A percentile compares a stretch with the other conserved stretches of the same genome.
These are phyloP conservation scores for Telmatochromis sp. DNA, from an alignment of 2,113 vertebrate genomes.

Conservation along the genomic window DNA sequence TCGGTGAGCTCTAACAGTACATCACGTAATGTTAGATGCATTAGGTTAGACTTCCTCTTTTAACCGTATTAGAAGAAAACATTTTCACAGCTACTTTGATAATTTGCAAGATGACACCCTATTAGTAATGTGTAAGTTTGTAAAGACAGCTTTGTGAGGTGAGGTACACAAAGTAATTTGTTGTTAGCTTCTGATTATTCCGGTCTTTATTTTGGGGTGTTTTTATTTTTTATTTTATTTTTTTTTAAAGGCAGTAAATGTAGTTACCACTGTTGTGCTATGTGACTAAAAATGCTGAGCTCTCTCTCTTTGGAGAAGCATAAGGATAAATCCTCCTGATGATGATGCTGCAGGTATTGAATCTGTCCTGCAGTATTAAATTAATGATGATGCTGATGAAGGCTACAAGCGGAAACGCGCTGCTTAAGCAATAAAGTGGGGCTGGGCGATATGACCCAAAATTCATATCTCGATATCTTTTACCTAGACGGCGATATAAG, in stretches of 20 bases:
- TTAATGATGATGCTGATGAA: neutral
- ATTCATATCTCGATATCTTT: no score
- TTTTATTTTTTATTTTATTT: neutral
- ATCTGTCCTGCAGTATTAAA: neutral
- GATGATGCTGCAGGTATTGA: neutral
- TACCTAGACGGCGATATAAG: no score
- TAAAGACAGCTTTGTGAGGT: neutral
- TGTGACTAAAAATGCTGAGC: neutral
- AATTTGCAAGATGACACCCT: neutral
- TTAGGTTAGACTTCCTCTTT: neutral
- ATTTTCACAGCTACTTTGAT: neutral
- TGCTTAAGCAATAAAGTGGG: neutral
- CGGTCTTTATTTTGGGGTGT: neutral
- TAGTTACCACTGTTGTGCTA: neutral
- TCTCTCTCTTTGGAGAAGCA: neutral
- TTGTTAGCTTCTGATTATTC: neutral
- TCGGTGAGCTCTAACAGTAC: neutral
- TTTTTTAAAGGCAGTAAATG: neutral
- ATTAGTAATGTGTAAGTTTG: neutral
- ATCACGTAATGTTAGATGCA: neutral
- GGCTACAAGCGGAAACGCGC: neutral
- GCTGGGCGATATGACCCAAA: no score
- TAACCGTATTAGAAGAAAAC: neutral
- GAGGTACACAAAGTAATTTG: neutral
- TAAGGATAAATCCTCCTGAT: neutral